Evolutionary conservation across 2,888 invertebrate species (phyloP), one percentile per base, ranked within the genome.

Genomic region (Melieria picta): DNA sequence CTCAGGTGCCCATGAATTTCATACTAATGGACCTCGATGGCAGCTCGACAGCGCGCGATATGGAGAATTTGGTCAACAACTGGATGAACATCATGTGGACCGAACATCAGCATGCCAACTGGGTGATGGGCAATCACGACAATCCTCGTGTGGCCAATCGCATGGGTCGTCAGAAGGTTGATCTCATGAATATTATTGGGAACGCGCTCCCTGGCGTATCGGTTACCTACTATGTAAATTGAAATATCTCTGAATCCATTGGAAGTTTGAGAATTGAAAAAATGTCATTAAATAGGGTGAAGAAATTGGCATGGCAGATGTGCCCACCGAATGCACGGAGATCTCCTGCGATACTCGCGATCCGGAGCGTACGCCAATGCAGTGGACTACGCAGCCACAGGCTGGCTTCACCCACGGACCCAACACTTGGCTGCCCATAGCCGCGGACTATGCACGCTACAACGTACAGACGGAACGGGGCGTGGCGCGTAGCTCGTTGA

Each of bases 41-140:
- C 0, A 84, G 87, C 0, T 90, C 91, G 0, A 88, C 83, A 1
- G 90, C 91, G 0, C 68, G 79, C 6, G 88, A 90, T 62, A 88
- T 90, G 47, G 88, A 89, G 70, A 77, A 77, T 0, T 77, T 84
- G 0, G 88, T 91, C 4, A 88, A 90, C 64, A 83, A 84, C n/a
- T 92, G 91, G 91, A 84, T 91, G 84, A 86, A 88, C 1, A 88
- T 88, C 11, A 88, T 91, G 87, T 90, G 91, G 43, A 47, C 13
- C 11, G 77, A 79, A 5, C 88, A 88, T 61, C 85, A 87, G 75
- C 83, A 87, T 0, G 88, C 92, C 3, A 92, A 92, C 78, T 92
- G 92, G 92, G 91, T 92, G 81, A 91, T 92, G 77, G 92, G 92
- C 6, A 93, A 92, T 82, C 92, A 93, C 77, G 93, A 93, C 81